A percentile compares a stretch with the other conserved stretches of the same genome.
Evolutionary conservation across 2,888 invertebrate genomes (phyloP).

Genomic region (Ecliptopera silaceata): DNA sequence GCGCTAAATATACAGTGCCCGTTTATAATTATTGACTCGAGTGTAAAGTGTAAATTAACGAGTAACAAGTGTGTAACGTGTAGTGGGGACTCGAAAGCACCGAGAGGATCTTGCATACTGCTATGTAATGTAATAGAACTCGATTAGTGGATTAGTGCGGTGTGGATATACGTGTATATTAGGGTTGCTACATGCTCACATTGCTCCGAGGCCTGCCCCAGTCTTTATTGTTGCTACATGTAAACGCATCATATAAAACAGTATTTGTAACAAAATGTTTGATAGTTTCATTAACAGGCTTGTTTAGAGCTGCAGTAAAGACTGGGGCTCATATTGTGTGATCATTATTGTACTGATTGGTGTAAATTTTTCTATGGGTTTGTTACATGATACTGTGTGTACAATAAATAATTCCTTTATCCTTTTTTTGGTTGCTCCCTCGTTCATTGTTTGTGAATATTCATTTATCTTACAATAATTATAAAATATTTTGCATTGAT

Average conservation of each 20-base stretch:
- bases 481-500: slow-evolving; percentile 24
- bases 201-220: slow-evolving; percentile 71
- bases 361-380: slow-evolving; percentile 81
- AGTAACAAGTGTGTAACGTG: slow-evolving; percentile 69
- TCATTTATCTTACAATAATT: slow-evolving; percentile 42
- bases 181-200: slow-evolving; percentile 66
- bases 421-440: slow-evolving; percentile 29
- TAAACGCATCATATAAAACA: slow-evolving; percentile 10
- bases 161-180: slow-evolving; percentile 66
- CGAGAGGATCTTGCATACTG: slow-evolving; percentile 66
- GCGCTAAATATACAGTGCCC: slow-evolving; percentile 59
- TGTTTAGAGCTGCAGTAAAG: slow-evolving; percentile 48
- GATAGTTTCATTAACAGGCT: slow-evolving; percentile 26
- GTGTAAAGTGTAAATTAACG: slow-evolving; percentile 80
- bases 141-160: slow-evolving; percentile 67
- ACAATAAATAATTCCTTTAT: slow-evolving; percentile 38
- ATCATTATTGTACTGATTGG: slow-evolving; percentile 73
- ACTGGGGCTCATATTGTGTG: slow-evolving; percentile 72
- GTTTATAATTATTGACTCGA: slow-evolving; percentile 66
- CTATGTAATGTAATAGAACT: slow-evolving; percentile 66
- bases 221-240: slow-evolving; percentile 54
- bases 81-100: slow-evolving; percentile 59
- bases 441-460: slow-evolving; percentile 44
- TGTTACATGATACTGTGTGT: slow-evolving; percentile 66
- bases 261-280: slow-evolving; percentile 7